A percentile compares a stretch with the other conserved stretches of the same genome.
Conservation (phyloP, 1,140 invertebrate genomes). For the Belonocnema kinseyi region DNA sequence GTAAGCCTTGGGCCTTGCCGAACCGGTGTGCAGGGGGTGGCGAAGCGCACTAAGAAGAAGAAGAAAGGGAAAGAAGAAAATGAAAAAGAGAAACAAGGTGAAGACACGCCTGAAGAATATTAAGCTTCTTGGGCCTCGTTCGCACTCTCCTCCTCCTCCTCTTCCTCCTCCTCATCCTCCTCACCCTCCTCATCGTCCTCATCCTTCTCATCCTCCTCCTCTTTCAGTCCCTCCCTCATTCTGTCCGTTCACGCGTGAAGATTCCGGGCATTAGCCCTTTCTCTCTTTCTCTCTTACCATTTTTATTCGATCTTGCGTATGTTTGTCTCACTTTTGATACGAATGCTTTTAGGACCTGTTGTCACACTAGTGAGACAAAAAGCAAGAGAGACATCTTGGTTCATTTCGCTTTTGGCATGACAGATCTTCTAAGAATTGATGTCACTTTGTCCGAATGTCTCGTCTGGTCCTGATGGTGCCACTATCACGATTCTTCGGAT, state of each 20-base stretch:
- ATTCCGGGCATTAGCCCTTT: slow-evolving; percentile 52
- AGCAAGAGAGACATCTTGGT: slow-evolving; percentile 13
- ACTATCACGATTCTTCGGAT: background rate
- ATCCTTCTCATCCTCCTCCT: slow-evolving; percentile 42
- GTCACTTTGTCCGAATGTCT: slow-evolving; percentile 33
- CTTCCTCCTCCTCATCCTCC: slow-evolving; percentile 17
- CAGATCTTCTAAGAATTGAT: slow-evolving; percentile 31
- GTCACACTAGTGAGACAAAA: slow-evolving; percentile 32
- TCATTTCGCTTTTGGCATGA: slow-evolving; percentile 28
- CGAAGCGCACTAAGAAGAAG: slow-evolving; percentile 26
- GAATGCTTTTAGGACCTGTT: slow-evolving; percentile 6
- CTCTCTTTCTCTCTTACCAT: slow-evolving; percentile 42
- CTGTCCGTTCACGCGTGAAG: slow-evolving; percentile 51
- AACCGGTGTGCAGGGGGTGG: slow-evolving; percentile 37
- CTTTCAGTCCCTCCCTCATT: slow-evolving; percentile 49
- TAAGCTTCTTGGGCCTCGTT: slow-evolving; percentile 45
- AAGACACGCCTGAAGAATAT: slow-evolving; percentile 52
- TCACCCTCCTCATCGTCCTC: slow-evolving; percentile 31
- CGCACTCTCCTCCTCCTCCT: slow-evolving; percentile 43
- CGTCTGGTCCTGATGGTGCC: slow-evolving; percentile 34
- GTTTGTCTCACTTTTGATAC: slow-evolving; percentile 17
- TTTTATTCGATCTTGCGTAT: background rate
- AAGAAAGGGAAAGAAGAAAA: slow-evolving; percentile 38
- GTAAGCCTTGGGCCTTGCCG: slow-evolving; percentile 41
- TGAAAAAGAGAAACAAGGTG: slow-evolving; percentile 38